A percentile compares a stretch with the other conserved stretches of the same genome.
Evolutionary conservation across 2,797 vertebrate species (phyloP).

Genomic region (Pygocentrus nattereri): DNA sequence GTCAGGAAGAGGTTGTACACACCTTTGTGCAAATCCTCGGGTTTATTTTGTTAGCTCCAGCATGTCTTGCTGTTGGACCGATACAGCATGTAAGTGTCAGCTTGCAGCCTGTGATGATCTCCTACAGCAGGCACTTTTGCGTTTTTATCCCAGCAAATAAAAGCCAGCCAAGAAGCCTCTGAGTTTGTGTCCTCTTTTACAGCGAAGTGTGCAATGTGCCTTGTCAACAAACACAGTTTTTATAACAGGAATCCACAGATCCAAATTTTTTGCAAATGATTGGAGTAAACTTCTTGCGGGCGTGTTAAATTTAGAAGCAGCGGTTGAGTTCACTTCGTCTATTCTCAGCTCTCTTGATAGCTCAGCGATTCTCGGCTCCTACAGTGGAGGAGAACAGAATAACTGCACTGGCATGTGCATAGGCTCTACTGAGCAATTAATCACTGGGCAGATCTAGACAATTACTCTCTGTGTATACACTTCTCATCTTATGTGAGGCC

Average conservation of each 20-base stretch:
- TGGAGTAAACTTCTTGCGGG: slow-evolving; percentile 26
- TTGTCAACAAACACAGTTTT: background rate
- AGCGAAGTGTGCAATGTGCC: background rate
- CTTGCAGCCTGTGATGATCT: slow-evolving; percentile 18
- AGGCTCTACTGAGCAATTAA: slow-evolving; percentile 44
- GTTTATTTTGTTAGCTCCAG: slow-evolving; percentile 41
- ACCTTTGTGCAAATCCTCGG: slow-evolving; percentile 20
- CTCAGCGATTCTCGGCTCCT: slow-evolving; percentile 43
- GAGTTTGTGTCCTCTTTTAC: slow-evolving; percentile 15
- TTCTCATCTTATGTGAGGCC: background rate
- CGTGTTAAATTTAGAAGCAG: slow-evolving; percentile 47
- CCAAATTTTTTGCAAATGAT: slow-evolving; percentile 36
- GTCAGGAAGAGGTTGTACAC: slow-evolving; percentile 32
- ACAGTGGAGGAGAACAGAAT: slow-evolving; percentile 7
- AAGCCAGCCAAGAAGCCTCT: background rate
- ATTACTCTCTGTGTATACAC: slow-evolving; percentile 30
- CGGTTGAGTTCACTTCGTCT: slow-evolving; percentile 27
- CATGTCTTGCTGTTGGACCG: slow-evolving; percentile 9
- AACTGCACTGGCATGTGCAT: slow-evolving; percentile 15
- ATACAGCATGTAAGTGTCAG: slow-evolving; percentile 13
- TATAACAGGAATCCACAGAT: background rate
- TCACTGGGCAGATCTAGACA: slow-evolving; percentile 32
- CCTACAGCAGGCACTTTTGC: background rate
- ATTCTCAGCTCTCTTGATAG: slow-evolving; percentile 47
- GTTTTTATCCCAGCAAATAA: slow-evolving; percentile 10